These are phyloP conservation scores for Ceratosolen fusciceps DNA, from an alignment of 1,140 invertebrate genomes.

Conservation along the genomic window DNA sequence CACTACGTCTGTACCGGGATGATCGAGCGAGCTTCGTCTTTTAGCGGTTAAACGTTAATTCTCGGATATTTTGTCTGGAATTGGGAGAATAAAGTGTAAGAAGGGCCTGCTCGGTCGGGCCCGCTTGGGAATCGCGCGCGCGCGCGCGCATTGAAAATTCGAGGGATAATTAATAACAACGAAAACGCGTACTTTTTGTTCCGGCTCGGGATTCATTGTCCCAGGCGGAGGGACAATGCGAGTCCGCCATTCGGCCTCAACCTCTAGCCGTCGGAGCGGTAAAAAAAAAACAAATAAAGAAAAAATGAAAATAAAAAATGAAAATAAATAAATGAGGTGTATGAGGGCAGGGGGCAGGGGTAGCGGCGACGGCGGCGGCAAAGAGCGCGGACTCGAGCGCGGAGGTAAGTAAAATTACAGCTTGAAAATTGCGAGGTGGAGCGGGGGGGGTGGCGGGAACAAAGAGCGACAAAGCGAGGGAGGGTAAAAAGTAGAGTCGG, in stretches of 20 bases:
- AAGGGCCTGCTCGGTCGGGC: too few species aligned
- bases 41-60: too few species aligned
- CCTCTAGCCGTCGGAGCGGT: neutral
- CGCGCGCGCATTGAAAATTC: neutral
- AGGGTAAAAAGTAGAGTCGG: neutral
- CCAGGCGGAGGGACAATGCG: neutral
- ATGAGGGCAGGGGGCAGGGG: too few species aligned
- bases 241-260: neutral
- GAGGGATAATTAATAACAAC: neutral
- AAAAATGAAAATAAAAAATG: too few species aligned
- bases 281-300: conserved; percentile 14
- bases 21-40: too few species aligned
- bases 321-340: too few species aligned
- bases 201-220: conserved; percentile 19
- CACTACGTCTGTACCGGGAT: too few species aligned
- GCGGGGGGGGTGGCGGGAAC: too few species aligned
- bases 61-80: too few species aligned
- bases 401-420: neutral
- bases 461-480: conserved; percentile 1
- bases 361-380: neutral
- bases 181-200: neutral
- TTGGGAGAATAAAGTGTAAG: too few species aligned
- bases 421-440: neutral
- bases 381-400: neutral
- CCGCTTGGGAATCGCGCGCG: neutral